Evolutionary conservation across 2,797 vertebrate species (phyloP), one percentile per base, ranked within the genome.

Genomic region (Danio albolineatus): DNA sequence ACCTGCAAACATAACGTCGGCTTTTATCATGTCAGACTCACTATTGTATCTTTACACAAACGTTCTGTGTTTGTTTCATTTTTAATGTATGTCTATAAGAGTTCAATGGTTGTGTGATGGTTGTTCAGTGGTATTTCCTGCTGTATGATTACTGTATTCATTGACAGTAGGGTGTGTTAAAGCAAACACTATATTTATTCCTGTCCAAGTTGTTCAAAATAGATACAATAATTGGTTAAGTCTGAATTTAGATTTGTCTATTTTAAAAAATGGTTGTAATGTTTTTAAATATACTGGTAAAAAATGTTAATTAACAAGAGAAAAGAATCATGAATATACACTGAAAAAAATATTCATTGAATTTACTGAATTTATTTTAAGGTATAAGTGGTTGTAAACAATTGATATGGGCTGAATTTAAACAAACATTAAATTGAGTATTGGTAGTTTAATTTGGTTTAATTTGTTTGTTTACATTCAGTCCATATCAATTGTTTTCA

Each of bases 141-240:
- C 12, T 4, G 6, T 69, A n/a, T 36, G 6, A 59, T 59, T 44
- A 73, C 19, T 21, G 38, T 73, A 49, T 57, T 48, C 64, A 49
- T 56, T 66, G 13, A 76, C 43, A 3, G 5, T 21, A 17, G 54
- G 74, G 76, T 49, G 65, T 39, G 64, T 12, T 69, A 60, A 49
- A 46, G 28, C 48, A 69, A 69, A 59, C 41, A 67, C 41, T 44
- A 39, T 19, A 6, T 46, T 39, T 59, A 28, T 46, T 46, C 7
- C 57, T 56, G 38, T 56, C 38, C 17, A 1, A 19, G 41, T 39
- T 4, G 2, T 61, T 51, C 4, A 49, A 13, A 69, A 7, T 46
- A 38, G 14, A 38, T 10, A 38, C 36, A 51, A 69, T 38, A 10
- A 51, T 9, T 67, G 9, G 21, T 49, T 67, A 44, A 13, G 7